Conservation (phyloP, 2,113 vertebrate species). For the Gallinago undulata region DNA sequence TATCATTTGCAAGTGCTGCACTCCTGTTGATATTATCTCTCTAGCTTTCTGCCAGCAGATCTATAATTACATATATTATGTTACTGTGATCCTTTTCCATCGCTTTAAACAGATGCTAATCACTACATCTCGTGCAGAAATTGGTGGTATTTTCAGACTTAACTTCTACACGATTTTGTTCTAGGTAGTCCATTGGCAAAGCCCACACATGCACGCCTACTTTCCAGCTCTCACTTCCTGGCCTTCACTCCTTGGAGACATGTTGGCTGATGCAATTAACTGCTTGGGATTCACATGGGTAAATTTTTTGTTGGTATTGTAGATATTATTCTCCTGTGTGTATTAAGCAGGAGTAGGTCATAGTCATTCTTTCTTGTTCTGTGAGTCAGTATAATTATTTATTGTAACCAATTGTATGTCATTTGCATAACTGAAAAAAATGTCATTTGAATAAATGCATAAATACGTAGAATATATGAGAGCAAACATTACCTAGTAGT, state of each 20-base stretch:
- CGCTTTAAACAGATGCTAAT: neutral
- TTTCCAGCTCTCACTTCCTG: slow-evolving; percentile 93
- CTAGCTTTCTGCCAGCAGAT: slow-evolving; percentile 1
- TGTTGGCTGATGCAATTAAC: slow-evolving; percentile 96
- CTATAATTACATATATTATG: neutral
- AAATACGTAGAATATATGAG: neutral
- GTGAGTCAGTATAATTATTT: neutral
- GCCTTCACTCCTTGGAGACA: slow-evolving; percentile 95
- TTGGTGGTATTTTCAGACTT: neutral
- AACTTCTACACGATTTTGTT: neutral
- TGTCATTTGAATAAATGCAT: neutral
- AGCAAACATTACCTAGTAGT: neutral
- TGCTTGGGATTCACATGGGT: slow-evolving; percentile 99
- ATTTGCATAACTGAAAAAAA: neutral
- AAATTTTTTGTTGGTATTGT: neutral
- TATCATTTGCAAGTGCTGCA: slow-evolving; percentile 4
- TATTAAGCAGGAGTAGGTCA: neutral
- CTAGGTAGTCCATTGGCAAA: slow-evolving; percentile 98
- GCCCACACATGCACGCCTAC: slow-evolving; percentile 97
- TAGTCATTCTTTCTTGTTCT: neutral
- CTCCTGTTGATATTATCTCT: neutral
- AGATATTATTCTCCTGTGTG: neutral
- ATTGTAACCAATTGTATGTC: neutral
- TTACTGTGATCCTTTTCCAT: neutral
- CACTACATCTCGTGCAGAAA: neutral